phyloP scores from a whole-genome alignment of 37 sponge, comb jelly and placozoan species.

The Mnemiopsis leidyi region DNA sequence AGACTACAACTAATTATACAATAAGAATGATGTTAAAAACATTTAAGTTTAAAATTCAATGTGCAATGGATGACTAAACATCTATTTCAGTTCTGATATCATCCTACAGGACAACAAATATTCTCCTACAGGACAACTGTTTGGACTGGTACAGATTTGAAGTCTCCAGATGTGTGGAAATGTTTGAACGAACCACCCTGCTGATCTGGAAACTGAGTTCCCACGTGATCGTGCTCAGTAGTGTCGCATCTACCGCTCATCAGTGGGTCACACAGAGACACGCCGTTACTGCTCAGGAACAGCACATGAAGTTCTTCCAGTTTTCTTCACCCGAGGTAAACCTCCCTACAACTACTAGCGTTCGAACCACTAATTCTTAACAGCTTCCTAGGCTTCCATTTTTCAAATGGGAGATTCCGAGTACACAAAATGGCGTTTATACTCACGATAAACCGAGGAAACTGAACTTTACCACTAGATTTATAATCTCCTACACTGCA shows the following conservation, averaged over 20 bases:
- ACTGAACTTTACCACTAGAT: not conserved
- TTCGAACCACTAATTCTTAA: too few species aligned
- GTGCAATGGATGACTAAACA: too few species aligned
- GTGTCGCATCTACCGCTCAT: not conserved
- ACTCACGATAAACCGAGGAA: too few species aligned
- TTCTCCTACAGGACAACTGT: not conserved
- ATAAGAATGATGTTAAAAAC: too few species aligned
- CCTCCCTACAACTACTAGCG: too few species aligned
- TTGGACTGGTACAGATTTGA: not conserved
- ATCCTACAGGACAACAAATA: too few species aligned
- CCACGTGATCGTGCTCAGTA: not conserved
- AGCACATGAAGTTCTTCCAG: not conserved
- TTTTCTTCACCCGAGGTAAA: not conserved
- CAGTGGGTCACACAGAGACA: not conserved
- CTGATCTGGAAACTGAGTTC: constrained; percentile 40
- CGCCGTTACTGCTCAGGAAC: not conserved
- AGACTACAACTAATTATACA: too few species aligned
- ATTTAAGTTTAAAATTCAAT: too few species aligned
- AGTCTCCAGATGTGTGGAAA: not conserved
- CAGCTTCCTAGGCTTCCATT: too few species aligned
- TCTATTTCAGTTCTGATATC: too few species aligned
- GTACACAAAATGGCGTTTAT: too few species aligned
- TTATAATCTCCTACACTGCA: not conserved
- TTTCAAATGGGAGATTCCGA: too few species aligned
- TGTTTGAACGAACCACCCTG: not conserved